Percentiles rank a stretch among this genome's conserved stretches.
Conservation (phyloP, 2,888 invertebrate species). For the Aphodius sticticus region DNA sequence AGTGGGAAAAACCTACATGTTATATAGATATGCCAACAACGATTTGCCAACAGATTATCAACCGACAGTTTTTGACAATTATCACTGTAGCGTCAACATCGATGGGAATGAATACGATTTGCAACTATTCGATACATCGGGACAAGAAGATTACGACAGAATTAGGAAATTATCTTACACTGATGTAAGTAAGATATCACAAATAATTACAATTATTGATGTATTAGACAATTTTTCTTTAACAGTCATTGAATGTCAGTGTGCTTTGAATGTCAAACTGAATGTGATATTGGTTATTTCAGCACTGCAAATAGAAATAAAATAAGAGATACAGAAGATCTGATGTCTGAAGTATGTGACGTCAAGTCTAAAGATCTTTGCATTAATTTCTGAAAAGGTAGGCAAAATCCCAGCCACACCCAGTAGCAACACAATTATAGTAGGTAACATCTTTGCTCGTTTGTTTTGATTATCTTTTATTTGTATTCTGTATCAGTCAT, state of each 20-base stretch:
- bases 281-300: neutral
- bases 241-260: neutral
- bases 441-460: too few relatives aligned
- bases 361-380: too few relatives aligned
- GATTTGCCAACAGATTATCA: constrained; percentile 31
- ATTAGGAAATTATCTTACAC: constrained; percentile 83
- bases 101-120: constrained; percentile 78
- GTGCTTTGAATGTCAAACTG: too few relatives aligned
- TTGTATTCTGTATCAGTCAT: too few relatives aligned
- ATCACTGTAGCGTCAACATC: constrained; percentile 62
- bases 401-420: too few relatives aligned
- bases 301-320: too few relatives aligned
- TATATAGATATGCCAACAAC: constrained; percentile 28
- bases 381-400: too few relatives aligned
- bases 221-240: constrained; percentile 45
- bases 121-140: constrained; percentile 86
- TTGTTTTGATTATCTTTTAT: too few relatives aligned
- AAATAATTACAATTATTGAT: constrained; percentile 4
- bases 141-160: constrained; percentile 86
- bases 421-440: too few relatives aligned
- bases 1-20: constrained; percentile 36
- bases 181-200: constrained; percentile 65
- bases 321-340: too few relatives aligned
- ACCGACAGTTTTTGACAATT: constrained; percentile 35
- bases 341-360: too few relatives aligned